Evolutionary conservation across 2,888 invertebrate genomes (phyloP), one percentile per base, ranked within the genome.

Genomic region (Drosophila putrida): DNA sequence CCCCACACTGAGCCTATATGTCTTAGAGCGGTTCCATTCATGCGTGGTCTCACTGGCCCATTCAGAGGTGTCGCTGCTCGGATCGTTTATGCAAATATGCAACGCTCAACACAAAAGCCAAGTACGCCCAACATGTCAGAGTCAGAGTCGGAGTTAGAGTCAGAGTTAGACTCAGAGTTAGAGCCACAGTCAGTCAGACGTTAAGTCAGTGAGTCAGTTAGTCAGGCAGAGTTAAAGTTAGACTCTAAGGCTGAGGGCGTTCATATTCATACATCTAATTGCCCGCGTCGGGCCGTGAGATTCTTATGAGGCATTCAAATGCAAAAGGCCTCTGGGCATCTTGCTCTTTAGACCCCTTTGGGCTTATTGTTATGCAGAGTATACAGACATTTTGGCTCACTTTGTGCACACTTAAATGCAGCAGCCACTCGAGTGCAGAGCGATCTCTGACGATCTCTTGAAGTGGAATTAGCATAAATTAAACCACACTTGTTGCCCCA

Each of bases 41-140:
- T 89, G 82, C 82, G 82, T 82, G 89, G 89, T 84, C 64, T 49
- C 78, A 86, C 66, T 33, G 58, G 65, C 77, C 58, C 88, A 89
- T 89, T 82, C 70, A 79, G 71, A 83, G 82, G 82, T 83, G 82
- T 83, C 86, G 84, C 69, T 73, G 69, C 66, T 80, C 57, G 67
- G 70, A 78, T 73, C 80, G 87, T 79, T 86, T 90, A 86, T 86
- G 85, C 90, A 89, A 86, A 86, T 85, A 66, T 55, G 67, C 66
- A 63, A 65, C 70, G 57, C 62, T 64, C 64, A 82, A 80, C 84
- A 80, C 75, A 78, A 83, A 72, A 80, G 68, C 64, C 66, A 71
- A 75, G 64, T 80, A 82, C 85, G 79, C 81, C 81, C 82, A 84
- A 87, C 89, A 71, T 77, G 67, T 77, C 78, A 47, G 66, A 49